Evolutionary conservation across 2,888 invertebrate genomes (phyloP).

Genomic region (Reticulitermes lucifugus): DNA sequence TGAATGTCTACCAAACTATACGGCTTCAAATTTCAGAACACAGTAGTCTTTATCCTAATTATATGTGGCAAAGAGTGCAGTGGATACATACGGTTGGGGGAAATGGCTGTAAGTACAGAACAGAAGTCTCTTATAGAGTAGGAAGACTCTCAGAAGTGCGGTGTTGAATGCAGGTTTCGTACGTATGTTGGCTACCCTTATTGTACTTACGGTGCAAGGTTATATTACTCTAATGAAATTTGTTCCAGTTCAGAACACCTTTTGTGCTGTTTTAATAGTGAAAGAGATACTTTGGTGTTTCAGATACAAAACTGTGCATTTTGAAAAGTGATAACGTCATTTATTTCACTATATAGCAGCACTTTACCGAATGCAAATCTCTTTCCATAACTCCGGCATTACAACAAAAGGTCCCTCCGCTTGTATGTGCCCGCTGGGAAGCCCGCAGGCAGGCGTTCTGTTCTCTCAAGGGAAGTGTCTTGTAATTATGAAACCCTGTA

Average conservation of each 20-base stretch:
- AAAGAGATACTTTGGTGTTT: background rate
- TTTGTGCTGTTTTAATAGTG: slow-evolving; percentile 1
- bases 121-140: too few species aligned
- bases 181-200: background rate
- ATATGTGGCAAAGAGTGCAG: too few species aligned
- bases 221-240: slow-evolving; percentile 10
- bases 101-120: too few species aligned
- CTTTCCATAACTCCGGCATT: slow-evolving; percentile 10
- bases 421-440: background rate
- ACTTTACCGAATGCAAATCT: slow-evolving; percentile 24
- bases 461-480: slow-evolving; percentile 10
- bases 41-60: too few species aligned
- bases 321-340: background rate
- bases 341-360: background rate
- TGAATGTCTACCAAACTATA: too few species aligned
- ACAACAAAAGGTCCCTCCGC: background rate
- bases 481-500: slow-evolving; percentile 24
- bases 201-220: background rate
- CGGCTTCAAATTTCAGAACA: too few species aligned
- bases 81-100: too few species aligned
- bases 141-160: too few species aligned
- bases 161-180: background rate
- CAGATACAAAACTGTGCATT: background rate
- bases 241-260: slow-evolving; percentile 12
- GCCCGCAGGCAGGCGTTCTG: too few species aligned